These are phyloP conservation scores for Xyrauchen texanus DNA, from an alignment of 2,113 vertebrate genomes.

Conservation along the genomic window DNA sequence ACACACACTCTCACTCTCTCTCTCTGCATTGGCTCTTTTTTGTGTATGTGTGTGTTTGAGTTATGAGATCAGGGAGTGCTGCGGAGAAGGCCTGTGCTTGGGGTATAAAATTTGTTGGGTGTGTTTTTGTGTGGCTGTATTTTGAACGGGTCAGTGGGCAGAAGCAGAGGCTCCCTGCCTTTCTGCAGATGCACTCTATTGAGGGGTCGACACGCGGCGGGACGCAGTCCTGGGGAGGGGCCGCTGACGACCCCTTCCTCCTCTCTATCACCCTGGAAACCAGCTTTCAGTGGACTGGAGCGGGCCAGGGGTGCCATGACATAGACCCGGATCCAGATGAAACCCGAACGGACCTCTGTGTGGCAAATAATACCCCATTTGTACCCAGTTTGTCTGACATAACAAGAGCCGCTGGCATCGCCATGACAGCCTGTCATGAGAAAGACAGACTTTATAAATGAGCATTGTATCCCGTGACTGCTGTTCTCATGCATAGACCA, in stretches of 20 bases:
- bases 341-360: slow-evolving; percentile 85
- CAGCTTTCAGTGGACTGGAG: slow-evolving; percentile 78
- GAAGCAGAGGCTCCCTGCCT: slow-evolving; percentile 88
- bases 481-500: slow-evolving; percentile 55
- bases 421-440: slow-evolving; percentile 57
- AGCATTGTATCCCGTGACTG: slow-evolving; percentile 54
- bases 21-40: slow-evolving; percentile 44
- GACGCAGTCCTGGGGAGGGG: slow-evolving; percentile 89
- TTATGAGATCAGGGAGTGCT: slow-evolving; percentile 87
- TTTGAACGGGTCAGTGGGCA: slow-evolving; percentile 98
- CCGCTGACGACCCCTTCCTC: slow-evolving; percentile 84
- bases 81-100: slow-evolving; percentile 76
- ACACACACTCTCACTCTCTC: slow-evolving; percentile 66
- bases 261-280: slow-evolving; percentile 96
- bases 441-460: slow-evolving; percentile 61
- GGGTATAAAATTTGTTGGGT: slow-evolving; percentile 89
- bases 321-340: slow-evolving; percentile 83
- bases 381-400: slow-evolving; percentile 87
- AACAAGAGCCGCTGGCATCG: slow-evolving; percentile 83
- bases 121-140: slow-evolving; percentile 78
- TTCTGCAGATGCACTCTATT: slow-evolving; percentile 98
- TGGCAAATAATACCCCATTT: slow-evolving; percentile 92
- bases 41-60: slow-evolving; percentile 79
- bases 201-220: slow-evolving; percentile 90
- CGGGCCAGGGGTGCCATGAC: slow-evolving; percentile 82